phyloP scores from a whole-genome alignment of 2,113 vertebrate genomes.

The Eubucco bourcierii region DNA sequence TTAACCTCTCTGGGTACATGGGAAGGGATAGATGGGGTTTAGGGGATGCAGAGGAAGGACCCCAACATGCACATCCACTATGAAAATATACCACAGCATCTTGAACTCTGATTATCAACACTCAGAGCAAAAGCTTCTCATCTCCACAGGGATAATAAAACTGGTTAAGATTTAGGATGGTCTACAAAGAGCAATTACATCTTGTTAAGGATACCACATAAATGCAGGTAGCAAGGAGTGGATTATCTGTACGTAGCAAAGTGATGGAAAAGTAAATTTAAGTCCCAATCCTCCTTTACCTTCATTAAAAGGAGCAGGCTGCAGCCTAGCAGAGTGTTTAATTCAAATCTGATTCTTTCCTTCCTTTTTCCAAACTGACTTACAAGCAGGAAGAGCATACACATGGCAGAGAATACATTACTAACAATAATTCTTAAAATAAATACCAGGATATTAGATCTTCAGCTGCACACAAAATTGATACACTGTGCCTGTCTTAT shows the following conservation, averaged over 20 bases:
- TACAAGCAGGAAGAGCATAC: background rate
- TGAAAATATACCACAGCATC: background rate
- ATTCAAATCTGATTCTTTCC: background rate
- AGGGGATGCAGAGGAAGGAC: background rate
- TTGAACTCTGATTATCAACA: background rate
- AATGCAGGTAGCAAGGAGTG: background rate
- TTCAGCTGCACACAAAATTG: background rate
- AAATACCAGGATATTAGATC: slow-evolving; percentile 16
- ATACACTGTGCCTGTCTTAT: background rate
- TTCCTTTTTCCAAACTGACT: background rate
- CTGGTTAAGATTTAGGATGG: background rate
- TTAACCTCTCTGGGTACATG: background rate
- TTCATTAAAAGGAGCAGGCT: background rate
- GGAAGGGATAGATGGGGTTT: background rate
- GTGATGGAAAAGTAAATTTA: background rate
- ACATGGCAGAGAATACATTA: background rate
- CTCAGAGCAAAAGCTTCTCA: background rate
- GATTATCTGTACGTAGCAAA: background rate
- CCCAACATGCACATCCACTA: background rate
- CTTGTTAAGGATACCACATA: background rate
- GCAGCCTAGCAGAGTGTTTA: background rate
- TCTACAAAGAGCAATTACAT: background rate
- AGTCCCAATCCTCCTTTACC: background rate
- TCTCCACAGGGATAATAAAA: background rate
- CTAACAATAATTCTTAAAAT: slow-evolving; percentile 7